phyloP scores from a whole-genome alignment of 2,797 vertebrate species.

The Florisuga fusca region DNA sequence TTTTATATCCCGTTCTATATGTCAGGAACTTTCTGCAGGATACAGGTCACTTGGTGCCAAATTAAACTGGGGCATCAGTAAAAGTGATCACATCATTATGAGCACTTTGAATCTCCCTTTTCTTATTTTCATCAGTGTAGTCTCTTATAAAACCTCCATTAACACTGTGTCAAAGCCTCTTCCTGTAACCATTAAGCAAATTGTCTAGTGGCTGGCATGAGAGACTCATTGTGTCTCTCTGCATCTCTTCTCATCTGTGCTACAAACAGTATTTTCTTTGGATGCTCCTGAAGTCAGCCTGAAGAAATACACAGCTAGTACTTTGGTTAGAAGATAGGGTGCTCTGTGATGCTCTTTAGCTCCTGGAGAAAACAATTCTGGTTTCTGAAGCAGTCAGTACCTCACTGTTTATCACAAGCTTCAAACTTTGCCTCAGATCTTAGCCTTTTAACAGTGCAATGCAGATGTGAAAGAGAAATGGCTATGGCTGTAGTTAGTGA shows the following conservation, averaged over 20 bases:
- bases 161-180: not conserved
- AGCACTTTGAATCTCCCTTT: not conserved
- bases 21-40: not conserved
- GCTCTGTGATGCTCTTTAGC: not conserved
- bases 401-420: not conserved
- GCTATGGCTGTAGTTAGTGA: not conserved
- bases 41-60: not conserved
- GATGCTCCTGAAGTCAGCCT: not conserved
- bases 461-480: not conserved
- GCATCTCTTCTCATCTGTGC: not conserved
- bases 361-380: not conserved
- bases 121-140: not conserved
- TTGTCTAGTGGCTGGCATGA: not conserved
- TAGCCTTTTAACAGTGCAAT: not conserved
- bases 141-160: not conserved
- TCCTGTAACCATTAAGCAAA: not conserved
- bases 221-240: not conserved
- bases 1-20: not conserved
- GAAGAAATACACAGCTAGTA: not conserved
- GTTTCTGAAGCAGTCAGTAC: not conserved
- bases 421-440: not conserved
- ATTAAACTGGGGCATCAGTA: not conserved
- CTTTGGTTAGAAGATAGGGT: not conserved
- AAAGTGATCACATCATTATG: not conserved
- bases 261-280: not conserved